A percentile compares a stretch with the other conserved stretches of the same genome.
Evolutionary conservation across 2,888 invertebrate species (phyloP).

Genomic region (Torymus tubicola): DNA sequence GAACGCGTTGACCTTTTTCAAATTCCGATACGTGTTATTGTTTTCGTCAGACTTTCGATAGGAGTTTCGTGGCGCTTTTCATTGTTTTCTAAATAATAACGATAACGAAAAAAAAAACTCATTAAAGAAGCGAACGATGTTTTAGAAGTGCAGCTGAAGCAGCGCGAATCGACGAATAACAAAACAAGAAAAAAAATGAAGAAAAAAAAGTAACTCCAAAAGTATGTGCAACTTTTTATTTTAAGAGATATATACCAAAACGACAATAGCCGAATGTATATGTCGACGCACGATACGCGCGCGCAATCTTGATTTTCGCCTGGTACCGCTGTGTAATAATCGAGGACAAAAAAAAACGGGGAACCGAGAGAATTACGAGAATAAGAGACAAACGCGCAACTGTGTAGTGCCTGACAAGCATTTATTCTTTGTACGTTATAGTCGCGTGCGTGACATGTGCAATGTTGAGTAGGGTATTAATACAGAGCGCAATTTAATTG

Average conservation of each 20-base stretch:
- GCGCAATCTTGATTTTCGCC: slow-evolving; percentile 47
- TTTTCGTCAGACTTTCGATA: slow-evolving; percentile 47
- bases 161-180: neutral
- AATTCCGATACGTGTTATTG: neutral
- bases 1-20: slow-evolving; percentile 29
- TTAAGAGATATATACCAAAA: slow-evolving; percentile 18
- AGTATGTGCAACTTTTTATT: slow-evolving; percentile 26
- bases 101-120: slow-evolving; percentile 14
- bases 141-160: slow-evolving; percentile 21
- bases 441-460: slow-evolving; percentile 2
- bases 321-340: neutral
- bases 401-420: slow-evolving; percentile 57
- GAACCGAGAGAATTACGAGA: no score
- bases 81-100: slow-evolving; percentile 37
- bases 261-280: slow-evolving; percentile 29
- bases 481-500: slow-evolving; percentile 46
- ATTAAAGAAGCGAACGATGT: neutral
- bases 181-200: no score
- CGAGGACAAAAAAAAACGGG: slow-evolving; percentile 5
- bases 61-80: slow-evolving; percentile 40
- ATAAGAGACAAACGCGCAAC: slow-evolving; percentile 24
- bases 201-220: neutral
- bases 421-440: slow-evolving; percentile 50
- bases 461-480: neutral
- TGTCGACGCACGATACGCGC: slow-evolving; percentile 36